Percentiles rank a stretch among this genome's conserved stretches.
Evolutionary conservation across 2,888 invertebrate species (phyloP).

Genomic region (Epiblema foenella): DNA sequence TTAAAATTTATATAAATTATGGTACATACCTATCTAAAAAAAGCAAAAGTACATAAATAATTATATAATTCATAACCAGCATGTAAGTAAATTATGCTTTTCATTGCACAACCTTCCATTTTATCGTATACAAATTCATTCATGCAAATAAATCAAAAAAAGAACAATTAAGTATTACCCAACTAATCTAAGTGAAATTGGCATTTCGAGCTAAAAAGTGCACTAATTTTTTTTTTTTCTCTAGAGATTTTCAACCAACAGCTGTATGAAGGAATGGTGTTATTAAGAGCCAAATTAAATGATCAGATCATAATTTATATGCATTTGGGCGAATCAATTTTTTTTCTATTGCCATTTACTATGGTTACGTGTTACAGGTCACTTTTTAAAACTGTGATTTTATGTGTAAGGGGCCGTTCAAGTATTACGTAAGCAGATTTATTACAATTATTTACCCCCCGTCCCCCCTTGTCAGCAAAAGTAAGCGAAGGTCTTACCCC

Average conservation of each 20-base stretch:
- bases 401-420: too few relatives aligned
- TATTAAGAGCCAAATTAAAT: too few relatives aligned
- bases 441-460: too few relatives aligned
- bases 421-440: too few relatives aligned
- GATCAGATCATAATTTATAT: too few relatives aligned
- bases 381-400: too few relatives aligned
- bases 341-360: too few relatives aligned
- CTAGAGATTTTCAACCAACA: not conserved
- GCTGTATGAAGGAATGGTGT: not conserved
- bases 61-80: not conserved
- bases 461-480: too few relatives aligned
- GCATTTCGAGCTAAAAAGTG: not conserved
- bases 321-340: too few relatives aligned
- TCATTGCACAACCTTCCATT: not conserved
- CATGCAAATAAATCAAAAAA: not conserved
- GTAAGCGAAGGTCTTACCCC: too few relatives aligned
- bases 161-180: not conserved
- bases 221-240: not conserved
- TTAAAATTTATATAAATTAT: conserved; percentile 11
- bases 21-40: not conserved
- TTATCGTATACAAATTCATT: conserved; percentile 3
- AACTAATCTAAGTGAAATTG: not conserved
- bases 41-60: conserved; percentile 13
- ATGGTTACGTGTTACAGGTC: too few relatives aligned
- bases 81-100: conserved; percentile 3